Conservation (phyloP, 2,797 vertebrate species). For the Natrix natrix region DNA sequence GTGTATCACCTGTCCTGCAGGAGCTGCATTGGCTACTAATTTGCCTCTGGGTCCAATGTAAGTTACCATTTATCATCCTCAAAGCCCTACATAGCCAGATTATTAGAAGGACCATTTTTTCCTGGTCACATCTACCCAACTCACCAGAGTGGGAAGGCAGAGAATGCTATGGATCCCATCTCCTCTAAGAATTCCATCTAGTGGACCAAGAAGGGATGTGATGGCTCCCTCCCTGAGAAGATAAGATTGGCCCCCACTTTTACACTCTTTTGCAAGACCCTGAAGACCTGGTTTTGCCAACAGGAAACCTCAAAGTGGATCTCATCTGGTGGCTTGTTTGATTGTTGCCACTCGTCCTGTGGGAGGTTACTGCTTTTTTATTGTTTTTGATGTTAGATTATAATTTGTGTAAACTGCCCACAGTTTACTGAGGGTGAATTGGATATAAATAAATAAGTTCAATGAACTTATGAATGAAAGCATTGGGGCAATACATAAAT, state of each 20-base stretch:
- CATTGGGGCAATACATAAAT: not conserved
- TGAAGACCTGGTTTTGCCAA: not conserved
- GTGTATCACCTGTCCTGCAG: not conserved
- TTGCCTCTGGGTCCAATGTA: not conserved
- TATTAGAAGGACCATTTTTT: not conserved
- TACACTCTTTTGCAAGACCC: not conserved
- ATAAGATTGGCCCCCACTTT: not conserved
- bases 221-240: not conserved
- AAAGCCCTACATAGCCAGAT: not conserved
- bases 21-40: not conserved
- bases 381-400: not conserved
- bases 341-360: not conserved
- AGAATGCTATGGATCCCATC: not conserved
- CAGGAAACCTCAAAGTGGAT: not conserved
- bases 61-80: not conserved
- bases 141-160: not conserved
- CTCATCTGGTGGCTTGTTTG: not conserved
- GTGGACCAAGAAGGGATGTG: not conserved
- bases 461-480: not conserved
- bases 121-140: not conserved
- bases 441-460: not conserved
- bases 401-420: not conserved
- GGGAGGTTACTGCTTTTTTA: not conserved
- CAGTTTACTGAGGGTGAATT: not conserved
- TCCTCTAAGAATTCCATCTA: not conserved